Base-by-base conservation (phyloP, 2,888 invertebrate genomes). In the Pteria penguin region DNA sequence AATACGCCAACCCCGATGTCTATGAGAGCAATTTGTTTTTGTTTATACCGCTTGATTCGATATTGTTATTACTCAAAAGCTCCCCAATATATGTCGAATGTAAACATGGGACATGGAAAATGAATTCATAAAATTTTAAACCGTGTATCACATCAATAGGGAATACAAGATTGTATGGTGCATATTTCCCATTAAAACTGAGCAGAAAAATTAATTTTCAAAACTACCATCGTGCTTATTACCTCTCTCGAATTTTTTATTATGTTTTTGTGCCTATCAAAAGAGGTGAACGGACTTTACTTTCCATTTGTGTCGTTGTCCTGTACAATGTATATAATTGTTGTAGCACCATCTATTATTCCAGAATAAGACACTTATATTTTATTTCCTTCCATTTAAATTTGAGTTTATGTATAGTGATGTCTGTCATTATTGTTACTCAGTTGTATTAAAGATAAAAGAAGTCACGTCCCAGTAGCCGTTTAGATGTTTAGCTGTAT, bases 281-380 rank as follows among this genome's bases (percentile, higher is more conserved):
- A 27, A 76, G 75, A 0, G 80, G 80, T 2, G 82, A 82, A 55
- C 79, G 79, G 65, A 75, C 68, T 5, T 77, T 79, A 31, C 80
- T 79, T 62, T 77, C 78, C 2, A 74, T 82, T 11, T 80, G 78
- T 82, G 32, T 80, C 80, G 54, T 66, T 82, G 22, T 77, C 80
- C 0, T 58, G 79, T 24, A 76, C 80, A 18, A 80, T 82, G 4
- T 82, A 79, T 61, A 67, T 82, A 31, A 81, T 80, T 0, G 77
- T 81, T 33, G 78, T 80, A 22, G 78, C 79, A 31, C 71, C 71
- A 8, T 73, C 74, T 36, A 67, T 82, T 31, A 45, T 80, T 80
- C 0, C 22, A 63, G n/a, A 33, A 33, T 5, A 63, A 36, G 63
- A 33, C 63, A 11, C n/a, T 63, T 8, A 24, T 32, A 14, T 36